A percentile compares a stretch with the other conserved stretches of the same genome.
phyloP scores from a whole-genome alignment of 2,797 vertebrate genomes.

The Chloroceryle amazona region DNA sequence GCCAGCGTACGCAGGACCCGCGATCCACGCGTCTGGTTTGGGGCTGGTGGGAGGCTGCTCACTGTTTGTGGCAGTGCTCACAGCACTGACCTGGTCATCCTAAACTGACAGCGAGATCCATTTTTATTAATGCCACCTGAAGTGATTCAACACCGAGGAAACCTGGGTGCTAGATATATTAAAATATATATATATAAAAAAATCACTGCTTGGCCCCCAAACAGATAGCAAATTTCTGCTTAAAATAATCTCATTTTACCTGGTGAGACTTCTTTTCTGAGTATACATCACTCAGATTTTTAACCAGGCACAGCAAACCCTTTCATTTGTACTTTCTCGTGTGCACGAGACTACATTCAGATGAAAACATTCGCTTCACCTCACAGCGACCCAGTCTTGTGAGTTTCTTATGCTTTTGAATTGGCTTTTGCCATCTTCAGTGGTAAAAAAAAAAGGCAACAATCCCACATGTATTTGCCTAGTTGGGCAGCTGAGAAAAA shows the following conservation, averaged over 20 bases:
- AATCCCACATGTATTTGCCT: neutral
- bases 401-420: neutral
- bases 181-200: neutral
- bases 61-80: neutral
- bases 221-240: neutral
- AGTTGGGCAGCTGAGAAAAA: slow-evolving; percentile 13
- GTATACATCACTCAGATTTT: neutral
- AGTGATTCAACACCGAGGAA: slow-evolving; percentile 27
- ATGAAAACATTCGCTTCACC: neutral
- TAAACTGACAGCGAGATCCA: neutral
- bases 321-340: neutral
- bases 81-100: neutral
- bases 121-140: slow-evolving; percentile 17
- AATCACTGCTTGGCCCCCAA: neutral
- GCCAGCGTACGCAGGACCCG: neutral
- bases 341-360: neutral
- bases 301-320: slow-evolving; percentile 5
- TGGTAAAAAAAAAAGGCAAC: neutral
- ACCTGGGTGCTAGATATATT: neutral
- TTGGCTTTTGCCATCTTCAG: slow-evolving; percentile 19
- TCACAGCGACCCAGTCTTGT: neutral
- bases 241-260: neutral
- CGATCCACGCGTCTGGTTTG: neutral
- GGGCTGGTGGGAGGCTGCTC: neutral
- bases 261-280: slow-evolving; percentile 11